Evolutionary conservation across 2,888 invertebrate species (phyloP).

Genomic region (Ellobium chinense): DNA sequence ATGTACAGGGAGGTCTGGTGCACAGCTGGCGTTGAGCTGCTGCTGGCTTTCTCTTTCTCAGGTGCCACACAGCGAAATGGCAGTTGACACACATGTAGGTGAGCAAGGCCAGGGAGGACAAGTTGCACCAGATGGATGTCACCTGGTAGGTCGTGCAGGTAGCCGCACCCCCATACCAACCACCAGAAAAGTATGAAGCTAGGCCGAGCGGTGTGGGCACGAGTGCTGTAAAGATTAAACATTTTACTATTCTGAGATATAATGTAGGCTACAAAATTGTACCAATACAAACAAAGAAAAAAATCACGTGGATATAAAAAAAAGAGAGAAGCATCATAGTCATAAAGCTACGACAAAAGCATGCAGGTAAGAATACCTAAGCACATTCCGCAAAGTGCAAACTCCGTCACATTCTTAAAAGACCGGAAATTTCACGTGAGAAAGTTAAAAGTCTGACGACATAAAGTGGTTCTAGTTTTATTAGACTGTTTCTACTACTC

Average conservation of each 20-base stretch:
- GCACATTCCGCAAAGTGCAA: no score
- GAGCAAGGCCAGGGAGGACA: slow-evolving; percentile 60
- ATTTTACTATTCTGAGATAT: no score
- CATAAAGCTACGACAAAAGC: neutral
- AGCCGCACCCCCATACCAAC: slow-evolving; percentile 65
- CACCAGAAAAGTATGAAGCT: slow-evolving; percentile 61
- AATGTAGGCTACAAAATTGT: no score
- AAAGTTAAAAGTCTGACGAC: no score
- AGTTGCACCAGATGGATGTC: slow-evolving; percentile 61
- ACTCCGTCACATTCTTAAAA: no score
- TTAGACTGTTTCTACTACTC: no score
- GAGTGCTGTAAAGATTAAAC: slow-evolving; percentile 47
- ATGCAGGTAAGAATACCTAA: no score
- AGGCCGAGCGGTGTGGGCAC: slow-evolving; percentile 66
- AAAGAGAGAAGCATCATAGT: neutral
- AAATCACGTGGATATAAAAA: neutral
- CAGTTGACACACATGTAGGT: slow-evolving; percentile 65
- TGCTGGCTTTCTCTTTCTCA: neutral
- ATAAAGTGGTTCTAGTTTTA: no score
- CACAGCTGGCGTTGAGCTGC: neutral
- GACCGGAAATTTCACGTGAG: no score
- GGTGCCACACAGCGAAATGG: slow-evolving; percentile 42
- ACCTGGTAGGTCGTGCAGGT: slow-evolving; percentile 68
- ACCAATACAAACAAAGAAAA: no score
- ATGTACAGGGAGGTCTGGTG: neutral